Base-by-base conservation (phyloP, 2,888 invertebrate species). In the Volucella bombylans region DNA sequence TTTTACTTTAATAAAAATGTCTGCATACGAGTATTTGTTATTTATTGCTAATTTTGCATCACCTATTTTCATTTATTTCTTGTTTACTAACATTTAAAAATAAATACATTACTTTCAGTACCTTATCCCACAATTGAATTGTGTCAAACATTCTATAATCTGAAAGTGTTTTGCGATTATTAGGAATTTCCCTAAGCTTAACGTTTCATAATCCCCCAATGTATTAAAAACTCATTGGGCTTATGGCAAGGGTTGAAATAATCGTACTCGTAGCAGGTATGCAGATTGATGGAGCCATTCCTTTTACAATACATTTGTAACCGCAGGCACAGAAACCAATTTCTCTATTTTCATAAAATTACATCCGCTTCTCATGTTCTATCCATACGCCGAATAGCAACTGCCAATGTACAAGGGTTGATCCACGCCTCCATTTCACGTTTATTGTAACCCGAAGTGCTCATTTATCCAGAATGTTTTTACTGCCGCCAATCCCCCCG, bases 401-500 rank as follows among this genome's bases (percentile, higher is more conserved):
- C 4, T 31, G 41, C 57, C 47, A 31, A 41, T 81, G 57, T 81
- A 68, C 64, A 81, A 85, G 85, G 85, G 85, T 85, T 85, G 85
- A 68, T 85, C 76, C 81, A 77, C 64, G 72, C 85, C 72, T 72
- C 62, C 71, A 62, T 47, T 74, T 54, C 52, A 76, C 57, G 72
- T 81, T 79, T 77, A 85, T 85, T 81, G 6, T 31, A 31, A 85
- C 81, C 81, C 81, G 76, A 77, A 67, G 81, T 77, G 67, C 81
- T 85, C 76, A 85, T 85, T 85, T 85, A 85, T 57, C 52, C 62
- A 72, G 57, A 77, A 72, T 71, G 81, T 72, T 71, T 72, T 81
- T 85, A 76, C 83, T 76, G 31, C 31, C 23, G 38, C 41, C 38
- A 47, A 64, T 43, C 47, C 72, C 67, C 81, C 71, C 71, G 41